Evolutionary conservation across 1,140 invertebrate genomes (phyloP).

Genomic region (Caenorhabditis remanei): DNA sequence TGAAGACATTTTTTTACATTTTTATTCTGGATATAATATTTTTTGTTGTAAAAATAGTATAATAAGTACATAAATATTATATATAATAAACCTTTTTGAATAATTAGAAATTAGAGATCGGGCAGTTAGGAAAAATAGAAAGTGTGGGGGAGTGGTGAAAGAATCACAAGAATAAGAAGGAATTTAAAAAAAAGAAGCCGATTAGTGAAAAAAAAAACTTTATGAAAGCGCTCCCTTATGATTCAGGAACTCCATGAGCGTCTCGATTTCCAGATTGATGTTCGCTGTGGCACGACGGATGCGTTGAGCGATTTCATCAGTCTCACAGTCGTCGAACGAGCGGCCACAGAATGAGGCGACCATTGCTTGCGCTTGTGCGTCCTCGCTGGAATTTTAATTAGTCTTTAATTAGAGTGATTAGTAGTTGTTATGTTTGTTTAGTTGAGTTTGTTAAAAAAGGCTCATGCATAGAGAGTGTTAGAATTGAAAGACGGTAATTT

Average conservation of each 20-base stretch:
- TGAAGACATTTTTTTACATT: no score
- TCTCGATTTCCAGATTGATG: slow-evolving; percentile 77
- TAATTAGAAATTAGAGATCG: slow-evolving; percentile 14
- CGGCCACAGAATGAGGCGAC: slow-evolving; percentile 77
- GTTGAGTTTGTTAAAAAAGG: no score
- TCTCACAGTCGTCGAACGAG: slow-evolving; percentile 77
- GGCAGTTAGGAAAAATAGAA: slow-evolving; percentile 1
- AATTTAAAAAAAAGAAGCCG: neutral
- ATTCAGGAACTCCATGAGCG: slow-evolving; percentile 76
- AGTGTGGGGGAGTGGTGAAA: neutral
- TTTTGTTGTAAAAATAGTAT: neutral
- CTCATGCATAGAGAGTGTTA: no score
- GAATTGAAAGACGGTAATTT: no score
- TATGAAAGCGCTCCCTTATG: slow-evolving; percentile 75
- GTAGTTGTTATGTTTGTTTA: no score
- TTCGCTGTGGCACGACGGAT: slow-evolving; percentile 77
- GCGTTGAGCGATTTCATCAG: slow-evolving; percentile 77
- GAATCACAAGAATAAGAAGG: slow-evolving; percentile 23
- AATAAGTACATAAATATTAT: neutral
- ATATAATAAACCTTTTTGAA: neutral
- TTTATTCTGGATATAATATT: no score
- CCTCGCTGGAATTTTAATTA: slow-evolving; percentile 71
- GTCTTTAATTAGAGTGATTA: no score
- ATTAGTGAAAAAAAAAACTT: neutral
- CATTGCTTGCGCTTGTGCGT: slow-evolving; percentile 78